Percentiles rank a stretch among this genome's conserved stretches.
phyloP scores from a whole-genome alignment of 2,113 vertebrate genomes.

The Grammomys dolichurus region DNA sequence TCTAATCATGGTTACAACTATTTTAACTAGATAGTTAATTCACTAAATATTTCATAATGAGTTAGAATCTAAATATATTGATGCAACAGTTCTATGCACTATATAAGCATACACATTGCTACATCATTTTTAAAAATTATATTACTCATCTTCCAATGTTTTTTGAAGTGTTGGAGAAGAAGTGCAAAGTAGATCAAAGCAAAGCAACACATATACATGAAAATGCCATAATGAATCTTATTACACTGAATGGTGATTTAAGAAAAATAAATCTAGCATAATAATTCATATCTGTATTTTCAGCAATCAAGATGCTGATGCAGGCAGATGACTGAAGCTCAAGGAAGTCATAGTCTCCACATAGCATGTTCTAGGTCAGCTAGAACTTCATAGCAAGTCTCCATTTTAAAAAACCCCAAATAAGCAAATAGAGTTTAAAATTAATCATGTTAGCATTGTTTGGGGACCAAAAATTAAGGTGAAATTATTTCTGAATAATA shows the following conservation, averaged over 20 bases:
- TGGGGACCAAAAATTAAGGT: background rate
- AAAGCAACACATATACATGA: too few relatives aligned
- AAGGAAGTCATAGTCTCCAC: background rate
- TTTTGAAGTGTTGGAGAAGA: background rate
- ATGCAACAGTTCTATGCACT: background rate
- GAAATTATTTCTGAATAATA: background rate
- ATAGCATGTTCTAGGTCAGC: too few relatives aligned
- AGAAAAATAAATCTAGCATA: background rate
- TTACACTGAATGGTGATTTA: background rate
- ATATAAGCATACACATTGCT: background rate
- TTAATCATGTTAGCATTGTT: background rate
- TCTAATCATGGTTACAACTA: constrained; percentile 6
- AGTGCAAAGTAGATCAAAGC: background rate
- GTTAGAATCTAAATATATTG: constrained; percentile 12
- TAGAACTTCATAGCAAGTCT: background rate
- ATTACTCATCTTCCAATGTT: background rate
- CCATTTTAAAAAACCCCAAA: background rate
- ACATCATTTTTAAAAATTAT: background rate
- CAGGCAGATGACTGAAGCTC: background rate
- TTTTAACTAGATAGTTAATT: constrained; percentile 25
- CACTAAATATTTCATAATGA: background rate
- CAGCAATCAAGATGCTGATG: background rate
- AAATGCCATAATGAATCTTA: background rate
- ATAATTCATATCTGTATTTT: background rate
- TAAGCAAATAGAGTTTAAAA: background rate